Evolutionary conservation across 2,797 vertebrate genomes (phyloP).

Genomic region (Poecilia picta): DNA sequence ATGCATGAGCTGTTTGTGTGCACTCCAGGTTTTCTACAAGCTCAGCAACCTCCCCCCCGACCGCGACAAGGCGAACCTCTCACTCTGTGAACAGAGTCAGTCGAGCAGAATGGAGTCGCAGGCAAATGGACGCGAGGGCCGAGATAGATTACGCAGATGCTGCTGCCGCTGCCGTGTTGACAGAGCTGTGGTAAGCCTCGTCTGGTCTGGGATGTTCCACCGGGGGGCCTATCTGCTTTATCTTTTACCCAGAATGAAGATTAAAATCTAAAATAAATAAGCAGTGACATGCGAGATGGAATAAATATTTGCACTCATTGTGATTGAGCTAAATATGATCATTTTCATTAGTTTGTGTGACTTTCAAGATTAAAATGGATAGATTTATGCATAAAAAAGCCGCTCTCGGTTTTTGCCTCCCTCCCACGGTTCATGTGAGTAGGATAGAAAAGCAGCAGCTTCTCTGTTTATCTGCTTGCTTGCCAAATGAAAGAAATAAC

Average conservation of each 20-base stretch:
- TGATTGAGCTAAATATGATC: not conserved
- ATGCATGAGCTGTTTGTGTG: constrained; percentile 65
- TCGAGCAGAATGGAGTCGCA: constrained; percentile 46
- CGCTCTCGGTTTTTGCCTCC: constrained; percentile 19
- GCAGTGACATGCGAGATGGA: not conserved
- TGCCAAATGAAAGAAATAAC: constrained; percentile 23
- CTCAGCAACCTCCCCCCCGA: constrained; percentile 36
- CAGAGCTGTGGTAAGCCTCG: constrained; percentile 6
- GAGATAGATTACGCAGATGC: constrained; percentile 23
- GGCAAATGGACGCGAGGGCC: constrained; percentile 25
- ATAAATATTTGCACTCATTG: not conserved
- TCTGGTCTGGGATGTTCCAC: not conserved
- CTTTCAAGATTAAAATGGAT: not conserved
- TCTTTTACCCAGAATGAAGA: not conserved
- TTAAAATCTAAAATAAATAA: not conserved
- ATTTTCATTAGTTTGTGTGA: not conserved
- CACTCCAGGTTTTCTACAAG: constrained; percentile 54
- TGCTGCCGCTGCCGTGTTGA: not conserved
- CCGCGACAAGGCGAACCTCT: constrained; percentile 32
- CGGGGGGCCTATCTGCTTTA: not conserved
- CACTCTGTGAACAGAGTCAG: constrained; percentile 31
- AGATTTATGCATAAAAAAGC: constrained; percentile 10
- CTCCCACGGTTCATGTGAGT: constrained; percentile 26
- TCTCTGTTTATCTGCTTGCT: constrained; percentile 23
- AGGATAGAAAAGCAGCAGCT: constrained; percentile 32